Evolutionary conservation across 1,140 invertebrate species (phyloP).

Genomic region (Portunus trituberculatus): DNA sequence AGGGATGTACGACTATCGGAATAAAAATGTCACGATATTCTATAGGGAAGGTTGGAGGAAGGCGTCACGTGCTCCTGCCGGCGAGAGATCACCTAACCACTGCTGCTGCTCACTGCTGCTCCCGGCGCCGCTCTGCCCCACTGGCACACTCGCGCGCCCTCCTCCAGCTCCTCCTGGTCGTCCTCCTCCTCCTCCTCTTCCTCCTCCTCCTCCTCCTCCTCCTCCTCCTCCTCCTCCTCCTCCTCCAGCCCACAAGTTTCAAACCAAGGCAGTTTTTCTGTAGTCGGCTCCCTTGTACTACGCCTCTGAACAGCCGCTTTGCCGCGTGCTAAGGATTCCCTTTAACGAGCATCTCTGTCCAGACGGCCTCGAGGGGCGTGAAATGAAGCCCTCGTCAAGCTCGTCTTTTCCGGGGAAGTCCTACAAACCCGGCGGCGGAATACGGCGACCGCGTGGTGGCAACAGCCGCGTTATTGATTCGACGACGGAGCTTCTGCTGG

Average conservation of each 20-base stretch:
- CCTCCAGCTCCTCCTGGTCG: neutral
- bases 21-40: neutral
- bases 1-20: neutral
- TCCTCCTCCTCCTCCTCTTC: neutral
- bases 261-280: slow-evolving; percentile 40
- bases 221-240: neutral
- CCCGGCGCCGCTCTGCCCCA: slow-evolving; percentile 5
- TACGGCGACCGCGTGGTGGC: slow-evolving; percentile 33
- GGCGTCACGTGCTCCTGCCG: slow-evolving; percentile 46
- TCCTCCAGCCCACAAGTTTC: slow-evolving; percentile 44
- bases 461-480: slow-evolving; percentile 56
- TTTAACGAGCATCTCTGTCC: neutral
- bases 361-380: neutral
- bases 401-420: slow-evolving; percentile 27
- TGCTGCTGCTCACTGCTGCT: slow-evolving; percentile 46
- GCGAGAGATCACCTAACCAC: slow-evolving; percentile 2
- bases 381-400: neutral
- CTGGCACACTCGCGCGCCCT: slow-evolving; percentile 15
- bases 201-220: neutral
- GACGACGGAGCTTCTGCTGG: slow-evolving; percentile 50
- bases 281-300: neutral
- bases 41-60: neutral
- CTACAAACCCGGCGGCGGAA: neutral
- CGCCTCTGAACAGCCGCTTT: neutral
- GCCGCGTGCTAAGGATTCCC: neutral